Conservation (phyloP, 2,888 invertebrate species). For the Exephanes ischioxanthus region DNA sequence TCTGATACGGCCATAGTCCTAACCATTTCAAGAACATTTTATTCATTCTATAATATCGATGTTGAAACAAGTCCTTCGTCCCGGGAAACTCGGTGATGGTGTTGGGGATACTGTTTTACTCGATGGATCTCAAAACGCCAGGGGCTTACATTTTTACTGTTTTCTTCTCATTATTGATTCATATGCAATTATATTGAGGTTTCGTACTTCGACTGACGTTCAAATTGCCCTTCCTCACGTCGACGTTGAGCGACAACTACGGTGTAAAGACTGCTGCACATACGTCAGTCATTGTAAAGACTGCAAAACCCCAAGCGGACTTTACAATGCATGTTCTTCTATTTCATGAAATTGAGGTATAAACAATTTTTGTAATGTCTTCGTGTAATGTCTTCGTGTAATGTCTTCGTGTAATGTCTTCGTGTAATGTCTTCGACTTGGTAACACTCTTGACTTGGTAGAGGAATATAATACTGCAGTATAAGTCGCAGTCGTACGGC, state of each 20-base stretch:
- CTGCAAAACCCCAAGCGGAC: neutral
- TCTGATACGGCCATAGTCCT: slow-evolving; percentile 55
- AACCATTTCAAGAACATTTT: slow-evolving; percentile 25
- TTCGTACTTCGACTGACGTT: neutral
- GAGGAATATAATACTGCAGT: too few species aligned
- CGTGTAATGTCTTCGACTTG: too few species aligned
- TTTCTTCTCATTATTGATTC: neutral
- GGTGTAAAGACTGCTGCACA: neutral
- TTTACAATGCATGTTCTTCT: too few species aligned
- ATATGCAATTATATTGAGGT: neutral
- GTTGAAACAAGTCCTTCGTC: slow-evolving; percentile 27
- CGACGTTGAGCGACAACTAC: neutral
- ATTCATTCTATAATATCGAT: slow-evolving; percentile 1
- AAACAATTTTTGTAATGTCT: too few species aligned
- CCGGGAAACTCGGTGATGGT: neutral
- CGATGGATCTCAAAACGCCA: neutral
- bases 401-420: too few species aligned
- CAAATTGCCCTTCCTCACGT: neutral
- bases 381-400: too few species aligned
- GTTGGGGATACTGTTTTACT: neutral
- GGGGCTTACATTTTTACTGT: neutral
- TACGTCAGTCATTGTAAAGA: neutral
- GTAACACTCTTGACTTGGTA: too few species aligned
- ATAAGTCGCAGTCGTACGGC: too few species aligned
- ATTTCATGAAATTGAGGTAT: too few species aligned